These are phyloP conservation scores for Hydra vulgaris DNA, from an alignment of 30 jellyfish, hydroid and myxozoan genomes.

Conservation along the genomic window DNA sequence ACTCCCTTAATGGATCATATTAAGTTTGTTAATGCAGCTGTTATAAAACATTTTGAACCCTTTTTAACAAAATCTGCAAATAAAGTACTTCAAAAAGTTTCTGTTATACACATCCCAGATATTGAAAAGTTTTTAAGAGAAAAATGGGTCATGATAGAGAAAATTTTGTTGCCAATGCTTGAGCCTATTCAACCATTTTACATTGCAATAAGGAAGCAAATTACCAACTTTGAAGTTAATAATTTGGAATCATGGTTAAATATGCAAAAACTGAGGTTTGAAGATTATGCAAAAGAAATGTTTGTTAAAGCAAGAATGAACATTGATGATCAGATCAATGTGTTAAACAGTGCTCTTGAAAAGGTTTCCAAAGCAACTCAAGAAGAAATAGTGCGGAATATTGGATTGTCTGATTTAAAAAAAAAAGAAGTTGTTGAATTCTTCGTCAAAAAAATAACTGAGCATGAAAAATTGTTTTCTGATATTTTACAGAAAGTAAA, in stretches of 20 bases:
- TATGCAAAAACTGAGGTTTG: background rate
- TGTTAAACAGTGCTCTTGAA: constrained; percentile 15
- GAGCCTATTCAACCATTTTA: constrained; percentile 51
- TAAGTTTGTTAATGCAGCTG: constrained; percentile 30
- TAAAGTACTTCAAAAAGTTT: background rate
- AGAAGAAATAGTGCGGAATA: constrained; percentile 40
- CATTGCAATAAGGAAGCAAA: constrained; percentile 39
- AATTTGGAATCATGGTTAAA: constrained; percentile 19
- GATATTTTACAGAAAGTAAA: background rate
- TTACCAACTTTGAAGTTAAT: constrained; percentile 32
- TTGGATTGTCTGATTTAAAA: constrained; percentile 4
- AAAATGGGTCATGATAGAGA: constrained; percentile 18
- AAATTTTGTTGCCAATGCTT: constrained; percentile 39
- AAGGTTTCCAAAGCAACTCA: constrained; percentile 34
- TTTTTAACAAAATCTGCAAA: constrained; percentile 27
- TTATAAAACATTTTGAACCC: constrained; percentile 71
- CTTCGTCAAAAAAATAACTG: background rate
- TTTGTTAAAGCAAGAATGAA: background rate
- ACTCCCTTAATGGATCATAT: constrained; percentile 53
- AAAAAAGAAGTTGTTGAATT: constrained; percentile 11
- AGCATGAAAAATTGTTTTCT: background rate
- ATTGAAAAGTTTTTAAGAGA: constrained; percentile 7
- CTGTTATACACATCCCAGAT: constrained; percentile 17
- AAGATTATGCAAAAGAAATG: constrained; percentile 12
- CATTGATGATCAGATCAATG: constrained; percentile 18